Conservation (phyloP, 2,797 vertebrate species). For the Hirundo rustica region DNA sequence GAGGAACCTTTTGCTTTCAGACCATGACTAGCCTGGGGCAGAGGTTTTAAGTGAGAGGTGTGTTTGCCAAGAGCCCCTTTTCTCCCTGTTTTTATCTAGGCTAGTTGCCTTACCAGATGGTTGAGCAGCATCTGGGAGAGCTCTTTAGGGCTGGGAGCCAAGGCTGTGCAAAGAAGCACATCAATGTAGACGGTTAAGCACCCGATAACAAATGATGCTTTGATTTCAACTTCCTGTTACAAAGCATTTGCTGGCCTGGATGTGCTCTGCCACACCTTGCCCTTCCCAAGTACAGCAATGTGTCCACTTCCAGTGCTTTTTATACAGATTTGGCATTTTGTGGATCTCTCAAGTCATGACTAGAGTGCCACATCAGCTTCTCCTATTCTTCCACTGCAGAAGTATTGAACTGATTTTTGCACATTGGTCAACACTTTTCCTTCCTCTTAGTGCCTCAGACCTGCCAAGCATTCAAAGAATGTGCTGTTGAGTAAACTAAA, state of each 20-base stretch:
- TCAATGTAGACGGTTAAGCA: neutral
- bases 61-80: neutral
- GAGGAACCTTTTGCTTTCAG: neutral
- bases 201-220: neutral
- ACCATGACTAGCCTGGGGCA: neutral
- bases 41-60: neutral
- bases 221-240: neutral
- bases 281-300: neutral
- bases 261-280: neutral
- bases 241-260: neutral
- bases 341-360: neutral
- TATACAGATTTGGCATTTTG: neutral
- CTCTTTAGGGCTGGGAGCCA: neutral
- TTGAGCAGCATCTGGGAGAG: neutral
- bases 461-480: slow-evolving; percentile 10
- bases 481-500: neutral
- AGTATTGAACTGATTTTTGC: neutral
- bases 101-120: neutral
- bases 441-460: neutral
- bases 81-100: neutral
- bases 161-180: neutral
- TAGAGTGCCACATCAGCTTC: neutral
- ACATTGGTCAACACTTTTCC: neutral
- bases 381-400: neutral
- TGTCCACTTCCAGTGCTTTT: neutral